Conservation (phyloP, 2,797 vertebrate species). For the Coluber constrictor region DNA sequence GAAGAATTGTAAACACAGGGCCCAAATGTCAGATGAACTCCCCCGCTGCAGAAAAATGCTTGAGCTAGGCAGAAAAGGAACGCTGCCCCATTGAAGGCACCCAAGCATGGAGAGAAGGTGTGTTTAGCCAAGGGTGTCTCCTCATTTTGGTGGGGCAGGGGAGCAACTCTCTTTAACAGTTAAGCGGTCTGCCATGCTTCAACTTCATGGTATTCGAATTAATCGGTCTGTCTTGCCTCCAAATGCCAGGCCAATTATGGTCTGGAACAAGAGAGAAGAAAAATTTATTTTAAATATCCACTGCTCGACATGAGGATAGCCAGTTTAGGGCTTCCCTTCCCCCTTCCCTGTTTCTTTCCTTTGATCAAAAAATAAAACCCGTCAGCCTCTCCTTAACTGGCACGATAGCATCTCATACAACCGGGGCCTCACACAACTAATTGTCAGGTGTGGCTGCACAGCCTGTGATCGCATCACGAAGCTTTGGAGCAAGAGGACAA, state of each 20-base stretch:
- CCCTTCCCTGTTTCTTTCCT: not conserved
- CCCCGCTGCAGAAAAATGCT: not conserved
- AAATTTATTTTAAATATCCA: not conserved
- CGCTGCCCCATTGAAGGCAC: not conserved
- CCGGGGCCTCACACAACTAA: not conserved
- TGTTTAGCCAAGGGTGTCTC: not conserved
- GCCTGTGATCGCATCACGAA: not conserved
- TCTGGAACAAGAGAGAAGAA: not conserved
- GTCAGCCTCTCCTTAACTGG: too few species aligned
- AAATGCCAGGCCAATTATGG: not conserved
- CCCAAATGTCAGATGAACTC: not conserved
- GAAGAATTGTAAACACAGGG: not conserved
- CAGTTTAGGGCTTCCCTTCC: accelerated
- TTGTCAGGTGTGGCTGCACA: not conserved
- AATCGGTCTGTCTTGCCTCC: not conserved
- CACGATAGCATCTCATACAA: not conserved
- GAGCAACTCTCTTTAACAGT: not conserved
- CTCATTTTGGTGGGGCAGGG: not conserved
- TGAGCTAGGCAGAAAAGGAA: accelerated
- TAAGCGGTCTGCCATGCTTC: not conserved
- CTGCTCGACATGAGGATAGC: not conserved
- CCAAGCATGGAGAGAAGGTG: not conserved
- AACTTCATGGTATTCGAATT: too few species aligned
- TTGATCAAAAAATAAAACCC: too few species aligned
- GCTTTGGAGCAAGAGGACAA: not conserved